These are phyloP conservation scores for Gari tellinella DNA, from an alignment of 2,888 invertebrate genomes.

Conservation along the genomic window DNA sequence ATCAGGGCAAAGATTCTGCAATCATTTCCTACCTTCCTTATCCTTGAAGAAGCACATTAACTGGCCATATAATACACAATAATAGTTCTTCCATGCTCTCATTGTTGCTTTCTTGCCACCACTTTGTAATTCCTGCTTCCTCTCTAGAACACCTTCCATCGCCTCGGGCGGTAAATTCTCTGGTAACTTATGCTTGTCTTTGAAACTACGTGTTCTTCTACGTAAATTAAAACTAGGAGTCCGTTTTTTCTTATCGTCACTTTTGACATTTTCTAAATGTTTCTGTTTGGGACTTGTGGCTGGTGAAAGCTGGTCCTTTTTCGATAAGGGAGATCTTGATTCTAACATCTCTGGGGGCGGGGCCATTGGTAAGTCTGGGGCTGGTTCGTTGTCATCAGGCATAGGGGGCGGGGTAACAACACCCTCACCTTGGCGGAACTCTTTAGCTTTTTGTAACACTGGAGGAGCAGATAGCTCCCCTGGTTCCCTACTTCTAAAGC, in stretches of 20 bases:
- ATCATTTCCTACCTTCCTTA: conserved; percentile 87
- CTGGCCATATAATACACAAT: conserved; percentile 98
- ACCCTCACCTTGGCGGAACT: conserved; percentile 72
- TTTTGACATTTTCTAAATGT: conserved; percentile 69
- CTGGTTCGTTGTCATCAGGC: conserved; percentile 47
- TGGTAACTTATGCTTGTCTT: conserved; percentile 80
- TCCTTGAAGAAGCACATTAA: conserved; percentile 99
- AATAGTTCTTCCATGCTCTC: conserved; percentile 97
- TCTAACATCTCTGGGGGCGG: conserved; percentile 62
- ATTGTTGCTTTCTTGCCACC: conserved; percentile 98
- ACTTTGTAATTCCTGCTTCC: conserved; percentile 96
- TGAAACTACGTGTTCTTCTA: conserved; percentile 93
- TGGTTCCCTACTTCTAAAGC: conserved; percentile 68
- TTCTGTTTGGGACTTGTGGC: conserved; percentile 72
- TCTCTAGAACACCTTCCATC: conserved; percentile 94
- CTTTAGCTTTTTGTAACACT: conserved; percentile 74
- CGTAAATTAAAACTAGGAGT: conserved; percentile 98
- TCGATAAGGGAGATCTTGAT: conserved; percentile 60
- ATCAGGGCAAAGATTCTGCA: no score
- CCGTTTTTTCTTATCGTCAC: conserved; percentile 91
- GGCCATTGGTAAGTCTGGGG: conserved; percentile 65
- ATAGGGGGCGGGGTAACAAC: conserved; percentile 57
- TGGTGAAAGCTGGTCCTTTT: conserved; percentile 71
- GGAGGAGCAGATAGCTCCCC: conserved; percentile 63
- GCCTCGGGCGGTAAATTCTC: conserved; percentile 92